These are phyloP conservation scores for Mirza zaza DNA, from an alignment of 2,113 vertebrate genomes.

Conservation along the genomic window DNA sequence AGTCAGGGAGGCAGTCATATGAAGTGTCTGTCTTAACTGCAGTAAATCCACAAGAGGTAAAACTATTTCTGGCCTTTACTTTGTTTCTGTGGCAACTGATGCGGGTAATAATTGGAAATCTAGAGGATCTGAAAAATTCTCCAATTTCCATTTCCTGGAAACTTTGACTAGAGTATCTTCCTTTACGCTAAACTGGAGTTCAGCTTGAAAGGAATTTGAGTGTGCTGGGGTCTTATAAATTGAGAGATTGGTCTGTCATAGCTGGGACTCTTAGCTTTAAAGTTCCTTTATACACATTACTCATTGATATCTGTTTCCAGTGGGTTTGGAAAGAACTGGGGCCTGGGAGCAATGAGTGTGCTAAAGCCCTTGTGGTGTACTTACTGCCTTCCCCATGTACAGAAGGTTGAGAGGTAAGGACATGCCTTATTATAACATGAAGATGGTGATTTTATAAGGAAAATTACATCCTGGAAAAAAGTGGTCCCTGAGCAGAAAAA, in stretches of 20 bases:
- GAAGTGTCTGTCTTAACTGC: slow-evolving; percentile 87
- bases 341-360: background rate
- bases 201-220: background rate
- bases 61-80: slow-evolving; percentile 5
- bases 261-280: background rate
- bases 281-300: background rate
- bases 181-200: background rate
- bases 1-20: slow-evolving; percentile 85
- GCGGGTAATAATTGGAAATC: background rate
- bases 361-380: background rate
- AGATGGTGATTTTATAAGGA: slow-evolving; percentile 25
- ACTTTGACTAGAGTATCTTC: slow-evolving; percentile 12
- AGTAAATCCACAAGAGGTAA: slow-evolving; percentile 78
- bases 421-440: background rate
- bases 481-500: background rate
- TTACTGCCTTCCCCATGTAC: background rate
- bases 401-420: background rate
- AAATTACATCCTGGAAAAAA: background rate
- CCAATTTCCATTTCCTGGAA: background rate
- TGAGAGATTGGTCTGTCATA: background rate
- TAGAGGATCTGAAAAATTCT: slow-evolving; percentile 33
- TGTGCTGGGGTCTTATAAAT: background rate
- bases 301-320: background rate
- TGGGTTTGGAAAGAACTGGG: background rate
- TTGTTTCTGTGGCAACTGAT: background rate